Percentiles rank a stretch among this genome's conserved stretches.
Conservation (phyloP, 2,888 invertebrate genomes). For the Scaptomyza polygonia region DNA sequence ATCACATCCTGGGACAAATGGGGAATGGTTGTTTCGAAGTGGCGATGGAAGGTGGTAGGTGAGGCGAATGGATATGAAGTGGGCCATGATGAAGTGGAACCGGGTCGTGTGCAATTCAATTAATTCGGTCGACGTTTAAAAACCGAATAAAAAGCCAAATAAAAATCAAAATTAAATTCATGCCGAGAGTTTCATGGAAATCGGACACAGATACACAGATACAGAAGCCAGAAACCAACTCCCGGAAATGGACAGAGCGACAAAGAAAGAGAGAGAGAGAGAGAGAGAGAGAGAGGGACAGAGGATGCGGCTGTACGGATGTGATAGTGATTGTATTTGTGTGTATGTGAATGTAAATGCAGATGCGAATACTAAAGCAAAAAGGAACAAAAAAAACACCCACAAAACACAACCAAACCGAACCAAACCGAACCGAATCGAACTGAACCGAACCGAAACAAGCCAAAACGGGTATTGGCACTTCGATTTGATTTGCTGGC, state of each 20-base stretch:
- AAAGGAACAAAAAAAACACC: slow-evolving; percentile 8
- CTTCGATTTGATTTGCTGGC: slow-evolving; percentile 73
- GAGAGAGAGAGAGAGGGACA: background rate
- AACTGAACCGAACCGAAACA: slow-evolving; percentile 3
- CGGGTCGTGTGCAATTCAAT: slow-evolving; percentile 65
- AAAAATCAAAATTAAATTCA: slow-evolving; percentile 79
- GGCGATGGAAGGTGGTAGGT: too few species aligned
- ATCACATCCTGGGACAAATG: slow-evolving; percentile 29
- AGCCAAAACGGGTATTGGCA: slow-evolving; percentile 47
- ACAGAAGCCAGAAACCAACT: slow-evolving; percentile 1
- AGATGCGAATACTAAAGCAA: slow-evolving; percentile 39
- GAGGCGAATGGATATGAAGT: background rate
- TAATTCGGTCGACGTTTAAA: slow-evolving; percentile 71
- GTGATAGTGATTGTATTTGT: slow-evolving; percentile 8
- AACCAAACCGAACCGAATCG: background rate
- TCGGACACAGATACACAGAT: slow-evolving; percentile 17
- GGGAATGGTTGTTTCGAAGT: background rate
- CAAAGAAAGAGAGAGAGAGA: background rate
- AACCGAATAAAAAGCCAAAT: slow-evolving; percentile 66
- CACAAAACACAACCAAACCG: background rate
- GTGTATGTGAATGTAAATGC: slow-evolving; percentile 13
- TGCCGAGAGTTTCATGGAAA: slow-evolving; percentile 46
- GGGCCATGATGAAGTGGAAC: slow-evolving; percentile 6
- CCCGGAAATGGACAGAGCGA: background rate
- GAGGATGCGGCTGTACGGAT: slow-evolving; percentile 6